Base-by-base conservation (phyloP, 2,888 invertebrate species). In the Nemapogon koenigi region DNA sequence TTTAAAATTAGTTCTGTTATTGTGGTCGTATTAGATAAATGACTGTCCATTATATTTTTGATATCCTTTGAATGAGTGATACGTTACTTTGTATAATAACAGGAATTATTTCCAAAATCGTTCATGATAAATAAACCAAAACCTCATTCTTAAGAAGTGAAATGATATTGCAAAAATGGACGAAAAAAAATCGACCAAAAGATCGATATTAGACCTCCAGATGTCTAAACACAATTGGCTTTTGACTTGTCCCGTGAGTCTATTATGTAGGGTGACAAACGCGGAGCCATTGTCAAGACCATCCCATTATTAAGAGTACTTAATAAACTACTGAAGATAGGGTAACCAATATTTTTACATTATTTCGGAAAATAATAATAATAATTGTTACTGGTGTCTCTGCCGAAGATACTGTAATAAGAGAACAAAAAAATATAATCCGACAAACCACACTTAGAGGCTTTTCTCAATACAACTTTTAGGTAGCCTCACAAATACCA, bases 171-270 rank as follows among this genome's bases (percentile, higher is more conserved):
- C 60, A 46, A 55, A 54, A 55, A 51, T 55, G 3, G 11, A 19
- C 18, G 3, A 10, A 14, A 16, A 30, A 33, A 33, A 33, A 16
- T n/a, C n/a, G 6, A 48, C 42, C 53, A 60, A 59, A 44, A 51
- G 52, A 53, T 52, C 51, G 55, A 55, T 62, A 55, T 59, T 51
- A 51, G 56, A 62, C 63, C 70, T 38, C 72, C 75, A 76, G 71
- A 78, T 76, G 76, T 72, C 71, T 59, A 69, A 68, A 72, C 66
- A 70, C 64, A 10, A 66, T 58, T 54, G 68, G 11, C 14, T 36
- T 46, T 49, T 49, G 54, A 57, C 52, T 57, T 49, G 50, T 46
- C 50, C 50, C 49, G 51, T 46, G 48, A 44, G 45, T 39, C 56
- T 51, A 58, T 72, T 75, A 70, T 71, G 52, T 49, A 35, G 46